Base-by-base conservation (phyloP, 2,797 vertebrate genomes). In the Sparus aurata region DNA sequence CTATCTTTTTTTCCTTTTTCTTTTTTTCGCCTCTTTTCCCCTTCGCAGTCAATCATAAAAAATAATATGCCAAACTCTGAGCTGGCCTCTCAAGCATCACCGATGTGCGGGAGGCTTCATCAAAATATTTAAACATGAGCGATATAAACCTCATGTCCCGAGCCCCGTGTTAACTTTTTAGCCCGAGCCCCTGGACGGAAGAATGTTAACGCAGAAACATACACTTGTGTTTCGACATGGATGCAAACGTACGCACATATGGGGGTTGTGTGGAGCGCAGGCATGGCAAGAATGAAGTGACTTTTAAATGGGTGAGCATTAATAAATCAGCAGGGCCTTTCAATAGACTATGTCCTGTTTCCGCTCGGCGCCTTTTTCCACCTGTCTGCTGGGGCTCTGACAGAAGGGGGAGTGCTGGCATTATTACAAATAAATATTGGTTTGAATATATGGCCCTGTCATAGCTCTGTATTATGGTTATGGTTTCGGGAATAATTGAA, bases 361-460 rank as follows among this genome's bases (percentile, higher is more conserved):
- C 80, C 58, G 23, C 69, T 63, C 43, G 1, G 34, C 62, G 72
- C 68, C 30, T 79, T 84, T 79, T 79, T 84, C 80, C 65, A 75
- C 87, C 85, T 91, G 90, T 89, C 87, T 83, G 89, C 71, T n/a
- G 45, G n/a, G 60, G 83, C 78, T 89, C 71, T 88, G 90, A 92
- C 82, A 89, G 83, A 86, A 34, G 6, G 77, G 77, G 83, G 87
- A 88, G 81, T 53, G 73, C 81, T 82, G 85, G 85, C 91, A 73
- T 94, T 94, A 91, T 94, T 92, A 92, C 93, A 94, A 94, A 95
- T 93, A 94, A 92, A 94, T 92, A 94, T 92, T 89, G 86, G 89
- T 94, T 89, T 89, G 87, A 94, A 95, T 94, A 93, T 93, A 95
- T 91, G 88, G 88, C 59, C 87, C 90, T 90, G 92, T 91, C 92